Conservation (phyloP, 2,888 invertebrate species). For the Diplolepis rosae region DNA sequence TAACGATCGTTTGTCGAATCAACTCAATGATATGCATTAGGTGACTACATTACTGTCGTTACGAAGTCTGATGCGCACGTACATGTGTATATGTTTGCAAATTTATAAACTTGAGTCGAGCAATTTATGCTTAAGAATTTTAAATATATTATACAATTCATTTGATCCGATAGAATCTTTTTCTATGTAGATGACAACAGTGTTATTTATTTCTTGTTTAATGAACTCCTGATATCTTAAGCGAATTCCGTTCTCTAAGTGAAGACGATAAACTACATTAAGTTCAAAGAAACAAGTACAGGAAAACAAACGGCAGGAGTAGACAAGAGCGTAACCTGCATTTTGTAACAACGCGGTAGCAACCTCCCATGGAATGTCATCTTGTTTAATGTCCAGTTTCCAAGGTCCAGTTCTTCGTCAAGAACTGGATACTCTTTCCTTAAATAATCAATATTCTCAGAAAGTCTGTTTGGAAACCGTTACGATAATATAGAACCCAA, state of each 20-base stretch:
- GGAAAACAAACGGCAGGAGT: conserved; percentile 19
- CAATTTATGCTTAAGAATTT: conserved; percentile 2
- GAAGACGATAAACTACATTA: conserved; percentile 4
- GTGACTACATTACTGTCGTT: neutral
- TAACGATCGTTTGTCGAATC: neutral
- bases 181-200: neutral
- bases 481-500: conserved; percentile 42
- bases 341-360: conserved; percentile 32
- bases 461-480: conserved; percentile 44
- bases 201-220: conserved; percentile 3
- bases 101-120: too few species aligned
- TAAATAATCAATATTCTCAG: conserved; percentile 42
- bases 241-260: conserved; percentile 12
- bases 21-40: neutral
- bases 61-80: neutral
- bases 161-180: conserved; percentile 5
- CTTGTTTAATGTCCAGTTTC: conserved; percentile 33
- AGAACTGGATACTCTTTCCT: conserved; percentile 40
- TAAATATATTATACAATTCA: neutral
- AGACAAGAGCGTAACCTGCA: conserved; percentile 18
- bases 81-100: too few species aligned
- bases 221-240: neutral
- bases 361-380: conserved; percentile 43
- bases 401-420: conserved; percentile 43
- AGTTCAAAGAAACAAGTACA: conserved; percentile 15